These are phyloP conservation scores for Cylas formicarius DNA, from an alignment of 1,140 invertebrate species.

Conservation along the genomic window DNA sequence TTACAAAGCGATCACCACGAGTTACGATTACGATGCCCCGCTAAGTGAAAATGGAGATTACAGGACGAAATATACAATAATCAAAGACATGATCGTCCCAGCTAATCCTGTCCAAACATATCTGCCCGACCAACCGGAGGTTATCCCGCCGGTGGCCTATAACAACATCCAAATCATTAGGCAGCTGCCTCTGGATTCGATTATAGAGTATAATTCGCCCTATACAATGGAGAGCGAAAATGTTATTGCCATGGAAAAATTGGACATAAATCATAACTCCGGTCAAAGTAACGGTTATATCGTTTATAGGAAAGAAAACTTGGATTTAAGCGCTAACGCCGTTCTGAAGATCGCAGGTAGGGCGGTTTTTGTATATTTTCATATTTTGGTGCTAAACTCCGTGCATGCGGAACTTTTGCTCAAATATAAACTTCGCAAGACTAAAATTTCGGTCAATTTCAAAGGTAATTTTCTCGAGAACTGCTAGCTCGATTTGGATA, in stretches of 20 bases:
- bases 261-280: conserved; percentile 48
- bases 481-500: too few relatives aligned
- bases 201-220: conserved; percentile 30
- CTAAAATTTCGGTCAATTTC: too few relatives aligned
- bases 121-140: conserved; percentile 35
- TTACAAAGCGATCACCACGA: conserved; percentile 48
- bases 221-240: conserved; percentile 21
- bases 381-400: too few relatives aligned
- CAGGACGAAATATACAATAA: conserved; percentile 42
- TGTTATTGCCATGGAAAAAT: conserved; percentile 48
- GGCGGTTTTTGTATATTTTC: too few relatives aligned
- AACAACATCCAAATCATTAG: conserved; percentile 25
- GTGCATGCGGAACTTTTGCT: too few relatives aligned
- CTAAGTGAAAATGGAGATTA: conserved; percentile 48
- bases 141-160: conserved; percentile 36
- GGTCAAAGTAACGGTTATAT: conserved; percentile 56
- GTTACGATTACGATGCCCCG: conserved; percentile 52
- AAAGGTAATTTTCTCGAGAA: too few relatives aligned
- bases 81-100: conserved; percentile 34
- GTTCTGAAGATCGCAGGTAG: conserved; percentile 37
- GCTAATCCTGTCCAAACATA: conserved; percentile 42
- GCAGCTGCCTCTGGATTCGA: conserved; percentile 33
- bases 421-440: too few relatives aligned
- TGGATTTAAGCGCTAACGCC: conserved; percentile 29
- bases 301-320: conserved; percentile 42